phyloP scores from a whole-genome alignment of 2,888 invertebrate species.

The Caradrina clavipalpis region DNA sequence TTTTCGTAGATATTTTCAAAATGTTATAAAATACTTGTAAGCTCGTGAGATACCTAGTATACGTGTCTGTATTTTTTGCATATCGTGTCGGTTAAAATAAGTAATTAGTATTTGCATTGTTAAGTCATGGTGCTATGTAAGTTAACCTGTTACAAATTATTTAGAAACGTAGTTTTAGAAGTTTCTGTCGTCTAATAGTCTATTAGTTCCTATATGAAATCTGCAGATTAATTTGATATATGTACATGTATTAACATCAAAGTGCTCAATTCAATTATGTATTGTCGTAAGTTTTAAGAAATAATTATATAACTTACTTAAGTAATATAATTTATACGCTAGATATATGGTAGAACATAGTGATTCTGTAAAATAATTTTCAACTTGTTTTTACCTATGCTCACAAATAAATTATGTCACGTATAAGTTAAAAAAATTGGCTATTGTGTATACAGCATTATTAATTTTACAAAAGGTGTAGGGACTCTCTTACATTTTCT shows the following conservation, averaged over 20 bases:
- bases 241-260: neutral
- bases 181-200: slow-evolving; percentile 9
- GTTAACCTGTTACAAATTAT: slow-evolving; percentile 19
- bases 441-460: neutral
- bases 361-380: too few species aligned
- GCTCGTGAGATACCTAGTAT: neutral
- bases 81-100: slow-evolving; percentile 4
- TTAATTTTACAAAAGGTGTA: neutral
- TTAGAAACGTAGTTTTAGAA: slow-evolving; percentile 7
- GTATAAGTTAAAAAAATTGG: neutral
- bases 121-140: slow-evolving; percentile 12
- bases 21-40: neutral
- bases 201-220: slow-evolving; percentile 14
- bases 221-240: slow-evolving; percentile 1
- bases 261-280: neutral
- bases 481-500: slow-evolving; percentile 6
- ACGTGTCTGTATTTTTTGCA: neutral
- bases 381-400: too few species aligned
- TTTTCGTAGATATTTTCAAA: slow-evolving; percentile 5
- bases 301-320: too few species aligned
- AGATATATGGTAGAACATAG: too few species aligned
- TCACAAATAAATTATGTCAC: too few species aligned
- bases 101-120: slow-evolving; percentile 17
- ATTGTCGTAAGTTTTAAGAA: neutral
- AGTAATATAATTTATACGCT: too few species aligned